These are phyloP conservation scores for Pinctada fucata DNA, from an alignment of 2,888 invertebrate genomes.

Conservation along the genomic window DNA sequence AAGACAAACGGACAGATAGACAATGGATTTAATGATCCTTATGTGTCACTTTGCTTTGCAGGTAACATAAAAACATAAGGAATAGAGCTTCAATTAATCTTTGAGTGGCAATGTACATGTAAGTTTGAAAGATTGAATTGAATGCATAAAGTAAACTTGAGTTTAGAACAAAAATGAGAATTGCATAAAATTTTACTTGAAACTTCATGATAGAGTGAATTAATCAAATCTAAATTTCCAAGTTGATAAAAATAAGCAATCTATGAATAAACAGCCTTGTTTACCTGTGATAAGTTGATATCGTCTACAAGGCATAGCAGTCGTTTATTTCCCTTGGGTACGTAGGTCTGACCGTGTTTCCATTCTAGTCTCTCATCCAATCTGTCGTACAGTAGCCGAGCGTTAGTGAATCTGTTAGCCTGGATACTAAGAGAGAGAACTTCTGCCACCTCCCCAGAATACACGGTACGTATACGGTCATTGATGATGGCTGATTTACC, in stretches of 20 bases:
- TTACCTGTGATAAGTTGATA: conserved; percentile 74
- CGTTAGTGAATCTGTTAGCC: conserved; percentile 75
- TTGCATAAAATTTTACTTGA: background rate
- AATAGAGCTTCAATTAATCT: no score
- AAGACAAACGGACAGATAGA: no score
- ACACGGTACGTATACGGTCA: conserved; percentile 74
- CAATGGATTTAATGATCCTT: no score
- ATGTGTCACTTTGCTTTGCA: no score
- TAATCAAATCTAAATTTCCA: no score
- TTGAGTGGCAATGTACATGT: no score
- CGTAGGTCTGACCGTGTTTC: conserved; percentile 76
- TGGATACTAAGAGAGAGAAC: conserved; percentile 71
- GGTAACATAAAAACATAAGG: no score
- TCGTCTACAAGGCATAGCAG: conserved; percentile 76
- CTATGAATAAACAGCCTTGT: background rate
- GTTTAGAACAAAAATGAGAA: background rate
- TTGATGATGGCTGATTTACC: conserved; percentile 75
- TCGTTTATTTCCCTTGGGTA: conserved; percentile 75
- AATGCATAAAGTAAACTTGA: background rate
- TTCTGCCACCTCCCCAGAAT: conserved; percentile 76
- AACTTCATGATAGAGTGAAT: no score
- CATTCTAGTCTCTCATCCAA: conserved; percentile 75
- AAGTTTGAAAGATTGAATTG: no score
- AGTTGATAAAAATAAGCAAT: no score
- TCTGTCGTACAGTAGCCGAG: conserved; percentile 71